Evolutionary conservation across 2,888 invertebrate genomes (phyloP), one percentile per base, ranked within the genome.

Genomic region (Metalampra italica): DNA sequence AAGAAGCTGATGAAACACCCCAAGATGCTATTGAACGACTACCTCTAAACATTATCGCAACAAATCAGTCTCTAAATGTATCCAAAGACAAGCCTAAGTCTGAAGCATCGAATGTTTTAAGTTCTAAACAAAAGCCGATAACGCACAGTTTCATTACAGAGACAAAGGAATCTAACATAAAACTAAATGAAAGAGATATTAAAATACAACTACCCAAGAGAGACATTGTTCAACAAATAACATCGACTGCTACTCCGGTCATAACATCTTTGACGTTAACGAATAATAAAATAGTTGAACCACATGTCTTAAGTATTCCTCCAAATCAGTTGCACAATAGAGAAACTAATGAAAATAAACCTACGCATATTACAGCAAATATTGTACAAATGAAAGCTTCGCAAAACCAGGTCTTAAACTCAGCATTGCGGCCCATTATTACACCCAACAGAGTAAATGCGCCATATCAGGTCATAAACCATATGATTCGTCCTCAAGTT

Each of bases 1-100:
- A 96, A 69, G 96, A 96, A 68, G 86, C 88, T 32, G 92, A 93
- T 45, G 94, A 94, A 68, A 73, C 75, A 29, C 67, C 89, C 66
- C 77, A 90, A 82, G 80, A 89, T 65, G 63, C 78, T 22, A 69
- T 75, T 50, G 85, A 86, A 54, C 85, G 78, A 63, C 57, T 77
- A 47, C 76, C 85, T 45, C 64, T 78, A 3, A 68, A 85, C 84
- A 62, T 91, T 71, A 77, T 80, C 47, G 69, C 82, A 45, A 75
- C 82, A 8, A 79, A 74, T 56, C 79, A 78, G 54, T 59, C 75
- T 1, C 54, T 76, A 8, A 75, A 64, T 59, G 62, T 64, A 36
- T 67, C 60, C 40, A 53, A 72, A 22, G 77, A 79, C 39, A 67
- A 71, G 52, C 56, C 75, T 29, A 83, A 89, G 54, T 71, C 86